Evolutionary conservation across 2,113 vertebrate species (phyloP), one percentile per base, ranked within the genome.

Genomic region (Nerophis lumbriciformis): DNA sequence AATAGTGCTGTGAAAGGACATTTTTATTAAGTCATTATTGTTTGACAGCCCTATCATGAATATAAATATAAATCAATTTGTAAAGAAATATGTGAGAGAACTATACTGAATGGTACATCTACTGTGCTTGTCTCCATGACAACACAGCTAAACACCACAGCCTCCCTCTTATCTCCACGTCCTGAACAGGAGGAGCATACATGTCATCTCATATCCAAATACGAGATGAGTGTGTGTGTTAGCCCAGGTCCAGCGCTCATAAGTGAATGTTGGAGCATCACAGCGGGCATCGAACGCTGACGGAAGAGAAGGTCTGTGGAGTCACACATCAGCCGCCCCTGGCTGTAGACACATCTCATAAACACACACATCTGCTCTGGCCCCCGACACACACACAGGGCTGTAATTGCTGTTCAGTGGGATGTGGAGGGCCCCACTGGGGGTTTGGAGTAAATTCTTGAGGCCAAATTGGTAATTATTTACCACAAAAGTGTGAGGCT

Each of bases 381-480:
- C 65, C 56, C 65, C 73, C 56, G 21, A 67, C 65, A 54, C 63
- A 54, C 57, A 73, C 73, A 78, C 57, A 71, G 57, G 54, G 39
- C 59, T 71, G 53, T 83, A 82, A 83, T 85, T 84, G 79, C 80
- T 79, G 73, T 76, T 84, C 74, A 83, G 66, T 83, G 78, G 68
- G 72, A 82, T 76, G 72, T 77, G 66, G 71, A 68, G 61, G 66
- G 65, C 76, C 64, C 68, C 67, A 71, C 77, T 77, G 63, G 72
- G 55, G 72, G 82, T 69, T 73, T 77, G 67, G 77, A 66, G 69
- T 77, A 61, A 81, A 85, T 83, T 71, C 71, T 73, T 73, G 62
- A 72, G 63, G 62, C 66, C 82, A 86, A 84, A 79, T 81, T 74
- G 73, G 69, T 77, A 72, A 81, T 83, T 82, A 84, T 88, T 88